phyloP scores from a whole-genome alignment of 2,113 vertebrate species.

The Clarias magur region DNA sequence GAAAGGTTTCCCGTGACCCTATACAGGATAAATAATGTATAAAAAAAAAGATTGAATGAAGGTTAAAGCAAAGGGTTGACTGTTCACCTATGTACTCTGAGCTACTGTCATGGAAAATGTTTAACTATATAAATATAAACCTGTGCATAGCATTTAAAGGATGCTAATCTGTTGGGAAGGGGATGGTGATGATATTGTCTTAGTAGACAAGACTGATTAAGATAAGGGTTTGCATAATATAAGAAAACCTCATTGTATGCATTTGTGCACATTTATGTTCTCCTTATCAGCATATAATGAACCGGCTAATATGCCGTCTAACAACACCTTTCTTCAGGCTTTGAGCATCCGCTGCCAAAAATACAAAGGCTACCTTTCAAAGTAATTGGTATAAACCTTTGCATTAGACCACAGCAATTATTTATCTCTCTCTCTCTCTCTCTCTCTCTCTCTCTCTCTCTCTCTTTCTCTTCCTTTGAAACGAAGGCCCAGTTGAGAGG shows the following conservation, averaged over 20 bases:
- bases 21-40: too few relatives aligned
- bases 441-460: constrained; percentile 6
- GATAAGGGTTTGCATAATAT: not conserved
- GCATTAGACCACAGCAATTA: constrained; percentile 14
- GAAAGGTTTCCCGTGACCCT: too few relatives aligned
- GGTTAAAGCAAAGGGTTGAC: not conserved
- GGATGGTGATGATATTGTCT: not conserved
- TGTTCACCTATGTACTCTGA: too few relatives aligned
- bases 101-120: not conserved
- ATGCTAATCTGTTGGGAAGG: not conserved
- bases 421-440: not conserved
- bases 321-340: not conserved
- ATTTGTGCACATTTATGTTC: not conserved
- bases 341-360: not conserved
- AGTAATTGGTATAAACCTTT: constrained; percentile 1
- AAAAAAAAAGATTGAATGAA: too few relatives aligned
- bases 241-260: not conserved
- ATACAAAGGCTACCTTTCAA: not conserved
- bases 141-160: not conserved
- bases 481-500: constrained; percentile 27
- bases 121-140: not conserved
- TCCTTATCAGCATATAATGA: not conserved
- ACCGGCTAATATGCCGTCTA: not conserved
- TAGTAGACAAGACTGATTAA: not conserved
- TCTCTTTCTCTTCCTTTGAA: constrained; percentile 24